These are phyloP conservation scores for Mamestra configurata DNA, from an alignment of 1,140 invertebrate species.

Conservation along the genomic window DNA sequence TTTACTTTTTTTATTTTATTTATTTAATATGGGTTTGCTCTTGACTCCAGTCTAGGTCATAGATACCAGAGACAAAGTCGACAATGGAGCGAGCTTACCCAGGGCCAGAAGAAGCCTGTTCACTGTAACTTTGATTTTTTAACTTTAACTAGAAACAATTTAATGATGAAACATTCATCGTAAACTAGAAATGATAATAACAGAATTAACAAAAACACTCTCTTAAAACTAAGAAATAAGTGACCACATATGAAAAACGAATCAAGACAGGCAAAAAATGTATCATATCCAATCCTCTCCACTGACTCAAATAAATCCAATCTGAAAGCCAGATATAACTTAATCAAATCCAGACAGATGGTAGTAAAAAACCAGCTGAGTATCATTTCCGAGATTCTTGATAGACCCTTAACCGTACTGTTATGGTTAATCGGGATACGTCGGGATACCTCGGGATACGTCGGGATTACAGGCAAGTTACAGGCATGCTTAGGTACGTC, in stretches of 20 bases:
- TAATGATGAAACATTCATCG: too few species aligned
- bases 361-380: conserved; percentile 39
- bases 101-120: too few species aligned
- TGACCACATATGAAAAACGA: background rate
- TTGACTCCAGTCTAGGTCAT: too few species aligned
- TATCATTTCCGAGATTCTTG: conserved; percentile 16
- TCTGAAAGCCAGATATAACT: background rate
- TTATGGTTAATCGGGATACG: conserved; percentile 50
- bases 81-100: too few species aligned
- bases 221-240: too few species aligned
- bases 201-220: too few species aligned
- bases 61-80: too few species aligned
- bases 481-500: conserved; percentile 51
- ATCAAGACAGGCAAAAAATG: background rate
- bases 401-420: conserved; percentile 33
- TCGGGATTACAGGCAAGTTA: conserved; percentile 50
- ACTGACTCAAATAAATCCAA: conserved; percentile 10
- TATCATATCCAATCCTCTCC: background rate
- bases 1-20: too few species aligned
- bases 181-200: too few species aligned
- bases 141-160: too few species aligned
- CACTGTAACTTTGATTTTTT: too few species aligned
- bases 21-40: too few species aligned
- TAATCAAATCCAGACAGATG: conserved; percentile 36
- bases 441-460: conserved; percentile 33